Base-by-base conservation (phyloP, 1,140 invertebrate species). In the Aphelenchoides besseyi region DNA sequence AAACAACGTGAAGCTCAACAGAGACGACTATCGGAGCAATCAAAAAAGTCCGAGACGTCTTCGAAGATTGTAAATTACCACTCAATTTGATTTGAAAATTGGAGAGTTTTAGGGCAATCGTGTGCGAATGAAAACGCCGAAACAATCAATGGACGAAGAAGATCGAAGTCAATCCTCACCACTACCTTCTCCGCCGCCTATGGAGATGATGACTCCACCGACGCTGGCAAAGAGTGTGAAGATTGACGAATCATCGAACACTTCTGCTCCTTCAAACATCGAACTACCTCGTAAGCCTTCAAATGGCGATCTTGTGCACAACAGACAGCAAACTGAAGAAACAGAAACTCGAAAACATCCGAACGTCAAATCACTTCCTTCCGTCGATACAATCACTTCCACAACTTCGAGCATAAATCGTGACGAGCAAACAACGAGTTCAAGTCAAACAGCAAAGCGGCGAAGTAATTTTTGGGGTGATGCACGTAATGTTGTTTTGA, bases 401-500 rank as follows among this genome's bases (percentile, higher is more conserved):
- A 18, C 55, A 12, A 59, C 55, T 33, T 59, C 55, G 18, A 59
- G 5, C 55, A 48, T 23, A 12, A 23, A 12, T 33, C 55, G 18
- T 5, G 18, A 33, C 55, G 18, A 59, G 55, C 23, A 28, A 33
- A 29, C 55, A 28, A 59, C 26, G 12, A 8, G 5, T 33, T 28
- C 18, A 28, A 18, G 5, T 59, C 5, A 59, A 59, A 59, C 55
- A 33, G 23, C 5, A 5, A 8, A 59, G 5, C 18, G 32, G 32
- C 57, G 67, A 12, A 72, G 48, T 28, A 92, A 92, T 79, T 91
- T 93, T 69, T 97, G 94, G 94, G 93, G 93, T 0, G 89, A 91
- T 0, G 89, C 91, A 35, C 87, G 92, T 71, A 87, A 88, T 1
- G 91, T 95, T 2, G 79, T 86, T 69, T 87, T 96, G 32, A 86